phyloP scores from a whole-genome alignment of 1,140 invertebrate genomes.

The Sweltsa coloradensis region DNA sequence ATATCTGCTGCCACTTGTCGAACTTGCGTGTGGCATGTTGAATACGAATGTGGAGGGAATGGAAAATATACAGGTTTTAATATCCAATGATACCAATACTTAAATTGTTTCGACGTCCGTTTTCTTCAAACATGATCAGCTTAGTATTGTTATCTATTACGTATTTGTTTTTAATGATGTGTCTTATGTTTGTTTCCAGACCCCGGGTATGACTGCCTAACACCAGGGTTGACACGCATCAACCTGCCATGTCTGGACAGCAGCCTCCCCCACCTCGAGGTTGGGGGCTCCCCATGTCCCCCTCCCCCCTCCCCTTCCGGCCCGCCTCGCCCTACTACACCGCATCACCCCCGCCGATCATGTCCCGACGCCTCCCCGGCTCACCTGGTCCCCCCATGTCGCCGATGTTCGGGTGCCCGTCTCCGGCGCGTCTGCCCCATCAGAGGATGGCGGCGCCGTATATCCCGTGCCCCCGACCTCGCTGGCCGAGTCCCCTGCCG shows the following conservation, averaged over 20 bases:
- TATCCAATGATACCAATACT: no score
- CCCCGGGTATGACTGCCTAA: slow-evolving; percentile 1
- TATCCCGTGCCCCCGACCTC: slow-evolving; percentile 45
- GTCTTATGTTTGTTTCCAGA: no score
- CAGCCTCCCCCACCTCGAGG: slow-evolving; percentile 5
- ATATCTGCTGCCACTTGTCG: no score
- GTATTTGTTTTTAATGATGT: no score
- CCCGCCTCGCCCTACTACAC: slow-evolving; percentile 15
- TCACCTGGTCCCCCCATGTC: slow-evolving; percentile 1
- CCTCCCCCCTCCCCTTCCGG: slow-evolving; percentile 16
- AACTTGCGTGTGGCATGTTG: no score
- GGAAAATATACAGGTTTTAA: no score
- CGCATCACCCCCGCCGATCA: slow-evolving; percentile 20
- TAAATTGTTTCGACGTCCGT: no score
- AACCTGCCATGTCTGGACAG: slow-evolving; percentile 6
- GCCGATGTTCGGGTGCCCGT: slow-evolving; percentile 32
- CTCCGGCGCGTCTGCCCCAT: slow-evolving; percentile 28
- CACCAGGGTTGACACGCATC: slow-evolving; percentile 2
- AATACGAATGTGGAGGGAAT: no score
- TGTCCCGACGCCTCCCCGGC: slow-evolving; percentile 9
- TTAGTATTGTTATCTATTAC: no score
- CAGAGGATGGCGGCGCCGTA: slow-evolving; percentile 29
- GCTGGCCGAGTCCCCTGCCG: slow-evolving; percentile 40
- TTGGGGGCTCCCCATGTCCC: slow-evolving; percentile 16
- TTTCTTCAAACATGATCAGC: no score